Evolutionary conservation across 2,797 vertebrate species (phyloP).

Genomic region (Halcyon smyrnensis): DNA sequence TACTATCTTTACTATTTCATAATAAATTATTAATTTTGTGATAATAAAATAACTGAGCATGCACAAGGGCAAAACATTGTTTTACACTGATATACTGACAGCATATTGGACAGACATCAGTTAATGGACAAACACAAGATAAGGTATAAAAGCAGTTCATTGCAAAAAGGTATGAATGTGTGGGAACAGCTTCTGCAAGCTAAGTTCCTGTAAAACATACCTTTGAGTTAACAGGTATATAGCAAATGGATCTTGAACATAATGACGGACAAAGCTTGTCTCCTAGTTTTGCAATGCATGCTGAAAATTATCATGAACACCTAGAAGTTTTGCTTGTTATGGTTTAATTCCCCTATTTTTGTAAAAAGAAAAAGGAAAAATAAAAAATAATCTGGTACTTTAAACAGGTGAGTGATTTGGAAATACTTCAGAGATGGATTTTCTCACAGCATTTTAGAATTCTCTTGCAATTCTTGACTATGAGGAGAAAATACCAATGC

Average conservation of each 20-base stretch:
- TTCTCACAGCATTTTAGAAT: background rate
- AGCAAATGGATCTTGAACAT: background rate
- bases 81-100: background rate
- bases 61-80: background rate
- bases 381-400: background rate
- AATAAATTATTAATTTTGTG: conserved; percentile 22
- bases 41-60: conserved; percentile 4
- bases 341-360: background rate
- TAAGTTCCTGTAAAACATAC: conserved; percentile 29
- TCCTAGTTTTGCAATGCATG: background rate
- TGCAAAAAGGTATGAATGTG: conserved; percentile 18
- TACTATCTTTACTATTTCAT: background rate
- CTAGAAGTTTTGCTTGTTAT: background rate
- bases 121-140: background rate
- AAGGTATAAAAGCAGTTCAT: background rate
- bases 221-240: background rate
- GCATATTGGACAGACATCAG: background rate
- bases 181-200: background rate
- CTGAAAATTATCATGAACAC: background rate
- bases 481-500: background rate
- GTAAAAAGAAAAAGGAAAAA: background rate
- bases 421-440: background rate
- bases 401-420: background rate
- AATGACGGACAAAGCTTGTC: background rate
- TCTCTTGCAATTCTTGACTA: background rate